Percentiles rank a stretch among this genome's conserved stretches.
Evolutionary conservation across 1,140 invertebrate species (phyloP).

Genomic region (Plodia interpunctella): DNA sequence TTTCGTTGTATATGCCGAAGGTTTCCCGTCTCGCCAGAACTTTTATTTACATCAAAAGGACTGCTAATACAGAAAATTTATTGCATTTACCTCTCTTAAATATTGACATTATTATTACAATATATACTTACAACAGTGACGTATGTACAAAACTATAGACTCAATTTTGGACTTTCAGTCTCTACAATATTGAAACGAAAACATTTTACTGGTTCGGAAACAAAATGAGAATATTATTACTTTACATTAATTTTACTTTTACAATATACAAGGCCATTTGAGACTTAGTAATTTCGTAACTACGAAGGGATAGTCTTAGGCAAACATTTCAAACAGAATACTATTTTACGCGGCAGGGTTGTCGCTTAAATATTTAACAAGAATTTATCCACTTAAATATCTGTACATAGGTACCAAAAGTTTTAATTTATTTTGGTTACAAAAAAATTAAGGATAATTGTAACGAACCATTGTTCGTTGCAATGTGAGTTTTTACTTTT

Average conservation of each 20-base stretch:
- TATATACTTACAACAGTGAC: conserved; percentile 70
- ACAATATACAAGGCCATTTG: conserved; percentile 66
- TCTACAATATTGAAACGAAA: conserved; percentile 64
- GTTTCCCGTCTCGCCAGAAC: conserved; percentile 30
- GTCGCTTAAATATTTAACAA: conserved; percentile 4
- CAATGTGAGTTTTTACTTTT: not conserved
- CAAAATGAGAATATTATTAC: conserved; percentile 46
- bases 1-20: conserved; percentile 33
- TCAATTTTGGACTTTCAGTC: conserved; percentile 75
- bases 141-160: conserved; percentile 75
- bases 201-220: conserved; percentile 57
- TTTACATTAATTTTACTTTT: conserved; percentile 53
- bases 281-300: conserved; percentile 29
- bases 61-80: conserved; percentile 70
- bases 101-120: conserved; percentile 60
- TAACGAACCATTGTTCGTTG: no score
- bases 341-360: conserved; percentile 23
- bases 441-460: no score
- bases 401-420: no score
- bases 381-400: not conserved
- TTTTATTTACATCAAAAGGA: conserved; percentile 55
- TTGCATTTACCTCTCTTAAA: conserved; percentile 66
- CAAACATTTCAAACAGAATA: conserved; percentile 19
- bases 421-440: not conserved
- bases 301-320: conserved; percentile 28